Conservation (phyloP, 2,797 vertebrate genomes). For the Allenopithecus nigroviridis region DNA sequence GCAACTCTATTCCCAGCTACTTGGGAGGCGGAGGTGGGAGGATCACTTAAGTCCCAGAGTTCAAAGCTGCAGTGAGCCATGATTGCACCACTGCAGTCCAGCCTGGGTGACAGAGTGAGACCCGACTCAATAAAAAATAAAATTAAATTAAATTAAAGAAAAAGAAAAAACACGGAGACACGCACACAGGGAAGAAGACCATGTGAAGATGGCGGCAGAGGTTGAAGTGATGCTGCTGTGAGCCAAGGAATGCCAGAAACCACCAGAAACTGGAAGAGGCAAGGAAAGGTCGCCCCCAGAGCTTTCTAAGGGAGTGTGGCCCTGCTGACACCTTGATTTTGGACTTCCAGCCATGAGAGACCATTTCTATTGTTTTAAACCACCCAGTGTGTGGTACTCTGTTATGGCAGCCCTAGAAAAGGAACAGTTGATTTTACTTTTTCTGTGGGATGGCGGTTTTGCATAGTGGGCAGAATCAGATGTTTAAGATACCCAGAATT, state of each 20-base stretch:
- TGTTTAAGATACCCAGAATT: not conserved
- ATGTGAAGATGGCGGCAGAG: not conserved
- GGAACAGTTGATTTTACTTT: not conserved
- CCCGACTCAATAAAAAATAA: not conserved
- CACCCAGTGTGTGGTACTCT: not conserved
- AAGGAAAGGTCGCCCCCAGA: not conserved
- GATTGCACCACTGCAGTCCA: not conserved
- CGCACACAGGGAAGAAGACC: not conserved
- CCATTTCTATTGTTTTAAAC: not conserved
- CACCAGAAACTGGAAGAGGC: not conserved
- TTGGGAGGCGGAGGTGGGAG: not conserved
- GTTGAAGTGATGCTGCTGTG: not conserved
- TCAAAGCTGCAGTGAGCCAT: not conserved
- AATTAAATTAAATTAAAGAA: not conserved
- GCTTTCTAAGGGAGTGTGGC: not conserved
- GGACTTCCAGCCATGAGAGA: not conserved
- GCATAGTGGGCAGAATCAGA: not conserved
- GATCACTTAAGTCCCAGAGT: not conserved
- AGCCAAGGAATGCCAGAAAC: not conserved
- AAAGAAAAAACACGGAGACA: not conserved
- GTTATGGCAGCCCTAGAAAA: not conserved
- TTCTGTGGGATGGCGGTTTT: not conserved
- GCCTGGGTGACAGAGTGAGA: not conserved
- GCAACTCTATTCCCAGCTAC: not conserved
- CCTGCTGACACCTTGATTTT: not conserved